Base-by-base conservation (phyloP, 2,888 invertebrate genomes). In the Synanthedon formicaeformis region DNA sequence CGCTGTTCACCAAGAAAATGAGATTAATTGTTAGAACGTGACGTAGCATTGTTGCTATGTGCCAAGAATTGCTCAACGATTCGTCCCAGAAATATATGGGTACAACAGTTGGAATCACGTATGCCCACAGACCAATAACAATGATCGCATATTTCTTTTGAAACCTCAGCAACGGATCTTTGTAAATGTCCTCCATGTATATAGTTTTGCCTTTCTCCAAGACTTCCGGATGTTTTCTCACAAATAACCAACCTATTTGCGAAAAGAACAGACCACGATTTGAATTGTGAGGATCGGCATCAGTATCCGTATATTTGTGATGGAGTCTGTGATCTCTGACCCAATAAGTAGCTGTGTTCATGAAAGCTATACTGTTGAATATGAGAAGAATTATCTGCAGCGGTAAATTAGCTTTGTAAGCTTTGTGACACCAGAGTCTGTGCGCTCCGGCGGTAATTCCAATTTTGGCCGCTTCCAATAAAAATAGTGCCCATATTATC, bases 371-470 rank as follows among this genome's bases (percentile, higher is more conserved):
- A 16, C 88, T 84, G 65, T 84, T 90, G 58, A 85, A 86, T 12
- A 83, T 56, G 64, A 89, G 78, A 48, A 90, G 65, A 40, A 90
- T 76, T 10, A 81, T 74, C 53, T 86, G 76, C n/a, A 90, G 63
- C 4, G 88, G 81, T 55, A 79, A 51, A 58, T 84, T 90, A 3
- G 90, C 90, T 69, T 90, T 90, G 63, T 81, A 90, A 5, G 89
- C 73, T 60, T 83, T 79, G 70, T 90, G 90, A 51, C 82, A 81
- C 89, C 89, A 90, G 48, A 82, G 76, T 55, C 90, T 77, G 68
- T 91, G 90, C 4, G 81, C 90, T 16, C 90, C 90, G 3, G 83
- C 90, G 2, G 90, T 90, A 10, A 90, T 84, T 41, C 90, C 87
- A 45, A 54, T 27, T 40, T 51, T 54, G n/a, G 50, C 49, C n/a